Base-by-base conservation (phyloP, 2,888 invertebrate genomes). In the Coelopa pilipes region DNA sequence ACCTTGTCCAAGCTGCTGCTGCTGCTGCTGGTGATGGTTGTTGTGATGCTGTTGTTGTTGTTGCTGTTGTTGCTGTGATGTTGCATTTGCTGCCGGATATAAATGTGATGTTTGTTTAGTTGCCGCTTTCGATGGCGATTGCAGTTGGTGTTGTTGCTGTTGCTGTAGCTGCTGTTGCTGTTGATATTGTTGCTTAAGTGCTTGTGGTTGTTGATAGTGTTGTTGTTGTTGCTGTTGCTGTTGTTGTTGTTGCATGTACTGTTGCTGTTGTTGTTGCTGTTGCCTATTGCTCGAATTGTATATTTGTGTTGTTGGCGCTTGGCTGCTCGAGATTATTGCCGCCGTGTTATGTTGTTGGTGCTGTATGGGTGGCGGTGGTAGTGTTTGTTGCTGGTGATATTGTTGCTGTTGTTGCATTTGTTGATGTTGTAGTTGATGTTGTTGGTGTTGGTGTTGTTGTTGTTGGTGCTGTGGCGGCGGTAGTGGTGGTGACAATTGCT, bases 281-380 rank as follows among this genome's bases (percentile, higher is more conserved):
- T 82, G 77, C 75, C 78, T 78, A 70, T 77, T 78, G 67, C 75
- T 78, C 73, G 78, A 76, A 66, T 78, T 79, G 79, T 81, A 78
- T 62, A 75, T 73, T 77, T 80, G 80, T 73, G 82, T 81, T 76
- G 78, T 79, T 60, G 79, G 77, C 72, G 81, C 81, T 79, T 85
- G 86, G 82, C 81, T 85, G 80, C 83, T 86, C 72, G 86, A 80
- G 76, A 85, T 82, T 77, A 86, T 85, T 73, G 84, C 83, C 76
- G 84, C 83, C 81, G 87, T 79, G 72, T 88, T 88, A 77, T 88
- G 88, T 79, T 87, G 89, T 75, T 88, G 88, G 78, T 87, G 85
- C 81, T 85, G 85, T 81, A 85, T 83, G 76, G 83, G 82, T 81
- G 85, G 84, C 78, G 84, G 82, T 80, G 85, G 84, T 79, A 87